Evolutionary conservation across 2,888 invertebrate genomes (phyloP), one percentile per base, ranked within the genome.

Genomic region (Drosophila rubida): DNA sequence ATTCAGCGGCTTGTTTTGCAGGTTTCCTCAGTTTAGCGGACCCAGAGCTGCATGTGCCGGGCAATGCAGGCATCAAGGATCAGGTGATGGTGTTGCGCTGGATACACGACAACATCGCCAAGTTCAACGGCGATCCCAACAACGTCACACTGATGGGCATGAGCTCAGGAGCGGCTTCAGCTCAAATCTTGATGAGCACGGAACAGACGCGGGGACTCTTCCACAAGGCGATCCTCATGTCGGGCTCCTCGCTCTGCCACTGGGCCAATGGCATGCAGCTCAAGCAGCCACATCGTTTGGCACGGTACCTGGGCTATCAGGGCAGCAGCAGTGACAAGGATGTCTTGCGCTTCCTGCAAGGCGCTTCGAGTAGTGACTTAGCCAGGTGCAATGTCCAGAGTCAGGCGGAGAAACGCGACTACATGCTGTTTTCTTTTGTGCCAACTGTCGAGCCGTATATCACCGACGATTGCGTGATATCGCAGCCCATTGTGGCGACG

Each of bases 11-110:
- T 5, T 8, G 0, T 19, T 11, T 11, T 42, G 1, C 30, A 53
- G 53, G 53, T 30, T 53, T 53, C 11, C 42, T 53, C 6, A 42
- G 30, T 9, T 19, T 53, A 7, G 22, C 41, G 9, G 53, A 53
- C 13, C 42, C 53, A 2, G 53, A 53, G 2, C 63, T 93, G 7
- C 89, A 90, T 11, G 91, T 93, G 13, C 92, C 93, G 1, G 93
- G 93, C 1, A 93, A 93, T 78, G 93, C 93, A 7, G 93, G 92
- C 9, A n/a, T 57, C 1, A 57, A 37, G 1, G 48, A 53, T 53
- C 41, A 30, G 22, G 23, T 42, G 5, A 4, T 42, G 22, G 42
- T 30, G 0, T 9, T 53, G 4, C 42, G 13, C 2, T 53, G 53
- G 53, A 22, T 53, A 19, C n/a, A 42, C 4, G 6, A 42, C 0